Evolutionary conservation across 2,113 vertebrate species (phyloP).

Genomic region (Poecile atricapillus): DNA sequence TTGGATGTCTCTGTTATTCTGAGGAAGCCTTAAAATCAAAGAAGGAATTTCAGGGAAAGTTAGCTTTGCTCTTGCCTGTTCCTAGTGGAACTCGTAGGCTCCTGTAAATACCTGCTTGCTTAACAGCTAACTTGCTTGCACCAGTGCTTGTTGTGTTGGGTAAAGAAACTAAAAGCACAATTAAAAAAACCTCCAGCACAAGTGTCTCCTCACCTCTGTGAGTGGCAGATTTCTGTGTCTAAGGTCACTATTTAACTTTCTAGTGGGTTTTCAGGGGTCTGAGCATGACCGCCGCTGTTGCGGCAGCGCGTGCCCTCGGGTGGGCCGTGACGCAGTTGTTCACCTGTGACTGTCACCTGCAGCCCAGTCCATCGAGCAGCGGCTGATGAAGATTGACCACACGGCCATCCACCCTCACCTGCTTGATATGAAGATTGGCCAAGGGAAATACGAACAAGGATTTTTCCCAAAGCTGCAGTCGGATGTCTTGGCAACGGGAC

Average conservation of each 20-base stretch:
- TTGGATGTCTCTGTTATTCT: neutral
- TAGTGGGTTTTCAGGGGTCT: neutral
- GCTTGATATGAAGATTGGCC: conserved; percentile 98
- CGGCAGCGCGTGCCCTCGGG: accelerated
- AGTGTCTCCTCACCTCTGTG: neutral
- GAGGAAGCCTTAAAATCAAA: neutral
- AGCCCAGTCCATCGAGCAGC: conserved; percentile 89
- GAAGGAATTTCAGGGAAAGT: neutral
- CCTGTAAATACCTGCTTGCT: neutral
- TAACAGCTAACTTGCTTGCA: neutral
- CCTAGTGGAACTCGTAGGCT: neutral
- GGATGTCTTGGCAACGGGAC: conserved; percentile 86
- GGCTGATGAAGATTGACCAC: conserved; percentile 93
- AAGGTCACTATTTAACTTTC: neutral
- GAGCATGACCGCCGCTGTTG: neutral
- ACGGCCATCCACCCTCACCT: conserved; percentile 95
- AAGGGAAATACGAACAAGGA: conserved; percentile 93
- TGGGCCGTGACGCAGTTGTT: accelerated
- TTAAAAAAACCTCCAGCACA: neutral
- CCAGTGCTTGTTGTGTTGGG: neutral
- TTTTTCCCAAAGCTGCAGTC: conserved; percentile 94
- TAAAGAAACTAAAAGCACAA: neutral
- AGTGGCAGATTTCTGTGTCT: neutral
- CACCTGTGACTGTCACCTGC: conserved; percentile 43
- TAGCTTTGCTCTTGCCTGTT: neutral